Base-by-base conservation (phyloP, 2,113 vertebrate species). In the Panurus biarmicus region DNA sequence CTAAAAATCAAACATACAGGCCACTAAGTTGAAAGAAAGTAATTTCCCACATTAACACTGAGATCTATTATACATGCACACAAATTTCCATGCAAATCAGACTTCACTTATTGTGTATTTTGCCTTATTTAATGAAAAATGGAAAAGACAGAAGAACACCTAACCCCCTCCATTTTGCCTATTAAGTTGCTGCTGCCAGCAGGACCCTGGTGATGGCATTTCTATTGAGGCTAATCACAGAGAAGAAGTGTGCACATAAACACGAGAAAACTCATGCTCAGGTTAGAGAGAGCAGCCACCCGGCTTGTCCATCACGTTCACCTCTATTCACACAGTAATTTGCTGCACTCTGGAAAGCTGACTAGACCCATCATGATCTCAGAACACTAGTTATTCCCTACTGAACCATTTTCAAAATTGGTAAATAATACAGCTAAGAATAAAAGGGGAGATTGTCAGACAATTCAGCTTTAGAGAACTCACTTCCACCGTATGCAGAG, bases 91-190 rank as follows among this genome's bases (percentile, higher is more conserved):
- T 82, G 79, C 47, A 95, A 90, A 92, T 92, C 48, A 64, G 77
- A 60, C 81, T 87, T 72, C 33, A 14, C 17, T 84, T 73, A 57
- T 18, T 79, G 50, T 69, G 31, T 22, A 36, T 70, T 91, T 93
- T 91, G 71, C 84, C 85, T 89, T 90, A 81, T 45, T 86, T 79
- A 80, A 82, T 89, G 93, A 87, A 79, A 88, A 96, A 69, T 40
- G 28, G 38, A 78, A 92, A 77, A 67, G 70, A 61, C 35, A 36
- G 72, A 71, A 85, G 75, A 83, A 51, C 61, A 83, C 38, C 51
- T 71, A 47, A 24, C 45, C 31, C 15, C 31, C 10, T 87, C 35
- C 51, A 53, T 80, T 85, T 73, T 85, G 56, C 57, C 60, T 71
- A 33, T 76, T 54, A 91, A 78, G 53, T 33, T 65, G 29, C 40